Conservation (phyloP, 2,113 vertebrate species). For the Malurus alboscapulatus region DNA sequence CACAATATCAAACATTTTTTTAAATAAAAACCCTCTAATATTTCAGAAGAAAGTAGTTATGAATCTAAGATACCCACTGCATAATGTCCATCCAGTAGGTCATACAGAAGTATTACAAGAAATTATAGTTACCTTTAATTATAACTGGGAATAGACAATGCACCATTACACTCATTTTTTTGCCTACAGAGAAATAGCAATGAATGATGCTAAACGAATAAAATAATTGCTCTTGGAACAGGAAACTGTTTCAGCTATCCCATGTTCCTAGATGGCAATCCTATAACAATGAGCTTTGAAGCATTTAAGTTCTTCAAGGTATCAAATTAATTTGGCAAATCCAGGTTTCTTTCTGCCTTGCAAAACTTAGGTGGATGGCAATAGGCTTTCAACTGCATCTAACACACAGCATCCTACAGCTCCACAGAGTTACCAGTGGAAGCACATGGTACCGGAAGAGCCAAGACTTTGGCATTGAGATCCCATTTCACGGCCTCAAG, state of each 20-base stretch:
- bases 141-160: not conserved
- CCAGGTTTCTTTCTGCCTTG: not conserved
- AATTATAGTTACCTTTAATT: not conserved
- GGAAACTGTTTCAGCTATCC: not conserved
- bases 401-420: not conserved
- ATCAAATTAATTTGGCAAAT: not conserved
- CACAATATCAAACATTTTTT: not conserved
- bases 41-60: not conserved
- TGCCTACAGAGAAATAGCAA: not conserved
- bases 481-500: not conserved
- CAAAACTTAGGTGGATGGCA: not conserved
- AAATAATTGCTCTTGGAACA: not conserved
- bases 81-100: not conserved
- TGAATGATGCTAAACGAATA: not conserved
- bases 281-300: not conserved
- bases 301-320: not conserved
- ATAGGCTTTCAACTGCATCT: fast-evolving
- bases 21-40: not conserved
- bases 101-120: not conserved
- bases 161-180: not conserved
- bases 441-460: not conserved
- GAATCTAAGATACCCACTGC: not conserved
- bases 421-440: not conserved
- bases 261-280: not conserved
- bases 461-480: not conserved